Base-by-base conservation (phyloP, 2,797 vertebrate species). In the Emys orbicularis region DNA sequence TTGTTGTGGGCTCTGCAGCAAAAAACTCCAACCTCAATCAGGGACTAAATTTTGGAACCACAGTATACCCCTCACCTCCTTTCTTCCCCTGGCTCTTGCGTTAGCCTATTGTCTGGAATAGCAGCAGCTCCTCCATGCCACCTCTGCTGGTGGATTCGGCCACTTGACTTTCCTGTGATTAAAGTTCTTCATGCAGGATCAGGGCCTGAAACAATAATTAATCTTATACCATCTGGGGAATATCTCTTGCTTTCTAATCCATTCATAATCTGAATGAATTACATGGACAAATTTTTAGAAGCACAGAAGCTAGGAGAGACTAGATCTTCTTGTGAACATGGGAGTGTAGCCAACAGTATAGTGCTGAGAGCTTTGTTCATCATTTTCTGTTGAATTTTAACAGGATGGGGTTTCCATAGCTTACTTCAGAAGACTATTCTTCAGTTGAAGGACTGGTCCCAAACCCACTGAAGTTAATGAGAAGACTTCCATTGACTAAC, bases 161-260 rank as follows among this genome's bases (percentile, higher is more conserved):
- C 4, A 41, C 12, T 84, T 77, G 18, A 34, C 44, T 88, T 82
- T 76, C 12, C 72, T 47, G 72, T 76, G 61, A 65, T 21, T 52
- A 68, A 88, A 90, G 16, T 19, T 34, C 13, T 27, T 76, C 27
- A 6, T 44, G 6, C 12, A 47, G 72, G 25, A 47, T 47, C 41
- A 76, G 6, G 41, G 25, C 41, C 27, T 47, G 72, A 47, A 76
- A 44, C 13, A 29, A 16, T 76, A 44, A 27, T 74, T 27, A 29
- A 44, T 76, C 3, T 47, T 13, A 12, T 80, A 53, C 27, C 52
- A 53, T 1, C 74, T 47, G 34, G 27, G 89, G 94, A 50, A 53
- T 52, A 3, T 11, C 77, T 84, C 89, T 91, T 72, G 34, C 86
- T 89, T 15, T 83, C 79, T 72, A 79, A 49, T 34, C 93, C 50